These are phyloP conservation scores for Xiphophorus maculatus DNA, from an alignment of 2,113 vertebrate genomes.

Conservation along the genomic window DNA sequence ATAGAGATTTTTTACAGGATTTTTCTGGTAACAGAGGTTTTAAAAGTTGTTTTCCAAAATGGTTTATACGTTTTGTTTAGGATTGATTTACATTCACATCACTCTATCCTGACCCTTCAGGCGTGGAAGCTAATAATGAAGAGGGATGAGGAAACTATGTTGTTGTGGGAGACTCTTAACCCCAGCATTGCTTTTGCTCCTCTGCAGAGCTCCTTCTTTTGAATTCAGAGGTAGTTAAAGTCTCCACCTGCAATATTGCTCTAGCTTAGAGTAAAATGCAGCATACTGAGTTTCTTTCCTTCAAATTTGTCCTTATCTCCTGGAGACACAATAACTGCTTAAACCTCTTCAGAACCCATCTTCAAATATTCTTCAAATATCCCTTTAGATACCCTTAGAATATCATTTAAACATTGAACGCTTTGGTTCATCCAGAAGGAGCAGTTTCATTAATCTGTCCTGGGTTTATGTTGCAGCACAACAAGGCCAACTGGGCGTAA, in stretches of 20 bases:
- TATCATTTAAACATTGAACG: slow-evolving; percentile 26
- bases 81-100: no score
- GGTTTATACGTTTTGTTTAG: background rate
- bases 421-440: slow-evolving; percentile 36
- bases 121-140: no score
- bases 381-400: background rate
- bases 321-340: background rate
- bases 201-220: no score
- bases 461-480: slow-evolving; percentile 40
- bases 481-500: slow-evolving; percentile 45
- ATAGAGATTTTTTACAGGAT: no score
- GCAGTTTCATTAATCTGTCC: slow-evolving; percentile 35
- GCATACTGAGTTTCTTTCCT: no score
- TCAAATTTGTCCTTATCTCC: background rate
- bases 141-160: no score
- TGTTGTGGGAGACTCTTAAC: no score
- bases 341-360: background rate
- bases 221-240: no score
- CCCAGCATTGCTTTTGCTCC: no score
- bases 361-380: background rate
- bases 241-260: background rate
- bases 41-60: background rate
- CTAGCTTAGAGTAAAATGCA: background rate
- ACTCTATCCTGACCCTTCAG: no score
- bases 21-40: background rate